Percentiles rank a stretch among this genome's conserved stretches.
Evolutionary conservation across 2,113 vertebrate genomes (phyloP).

Genomic region (Paracanthobrama guichenoti): DNA sequence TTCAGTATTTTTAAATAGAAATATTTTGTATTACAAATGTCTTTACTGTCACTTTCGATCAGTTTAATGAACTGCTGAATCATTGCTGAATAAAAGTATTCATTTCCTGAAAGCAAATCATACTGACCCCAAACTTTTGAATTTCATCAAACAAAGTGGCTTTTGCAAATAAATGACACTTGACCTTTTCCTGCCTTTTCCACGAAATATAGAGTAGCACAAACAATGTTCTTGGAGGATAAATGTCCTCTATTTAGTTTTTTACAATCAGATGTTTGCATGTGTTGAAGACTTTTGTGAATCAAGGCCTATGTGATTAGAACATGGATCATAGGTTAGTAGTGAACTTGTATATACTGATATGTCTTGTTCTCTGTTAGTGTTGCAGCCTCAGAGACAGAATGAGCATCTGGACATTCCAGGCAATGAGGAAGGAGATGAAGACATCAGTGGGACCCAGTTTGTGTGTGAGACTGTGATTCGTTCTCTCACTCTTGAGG

Average conservation of each 20-base stretch:
- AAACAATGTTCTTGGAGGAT: background rate
- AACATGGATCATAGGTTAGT: background rate
- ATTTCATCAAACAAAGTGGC: no score
- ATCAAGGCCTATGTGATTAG: background rate
- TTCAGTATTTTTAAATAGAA: background rate
- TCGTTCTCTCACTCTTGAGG: conserved; percentile 92
- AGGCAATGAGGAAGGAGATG: conserved; percentile 83
- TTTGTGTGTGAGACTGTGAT: conserved; percentile 99
- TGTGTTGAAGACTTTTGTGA: background rate
- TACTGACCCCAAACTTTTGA: background rate
- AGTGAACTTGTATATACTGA: conserved; percentile 2
- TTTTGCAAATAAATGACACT: background rate
- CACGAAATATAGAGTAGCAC: background rate
- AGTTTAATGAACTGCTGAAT: background rate
- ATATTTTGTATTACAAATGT: background rate
- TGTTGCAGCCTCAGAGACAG: conserved; percentile 56
- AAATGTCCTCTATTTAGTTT: background rate
- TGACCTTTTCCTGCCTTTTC: background rate
- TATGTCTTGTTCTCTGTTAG: conserved; percentile 48
- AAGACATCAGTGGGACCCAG: conserved; percentile 96
- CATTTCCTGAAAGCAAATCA: background rate
- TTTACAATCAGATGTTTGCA: background rate
- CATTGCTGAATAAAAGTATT: background rate
- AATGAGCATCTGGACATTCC: conserved; percentile 64
- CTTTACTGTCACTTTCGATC: background rate